phyloP scores from a whole-genome alignment of 2,113 vertebrate genomes.

The Oncorhynchus mykiss region DNA sequence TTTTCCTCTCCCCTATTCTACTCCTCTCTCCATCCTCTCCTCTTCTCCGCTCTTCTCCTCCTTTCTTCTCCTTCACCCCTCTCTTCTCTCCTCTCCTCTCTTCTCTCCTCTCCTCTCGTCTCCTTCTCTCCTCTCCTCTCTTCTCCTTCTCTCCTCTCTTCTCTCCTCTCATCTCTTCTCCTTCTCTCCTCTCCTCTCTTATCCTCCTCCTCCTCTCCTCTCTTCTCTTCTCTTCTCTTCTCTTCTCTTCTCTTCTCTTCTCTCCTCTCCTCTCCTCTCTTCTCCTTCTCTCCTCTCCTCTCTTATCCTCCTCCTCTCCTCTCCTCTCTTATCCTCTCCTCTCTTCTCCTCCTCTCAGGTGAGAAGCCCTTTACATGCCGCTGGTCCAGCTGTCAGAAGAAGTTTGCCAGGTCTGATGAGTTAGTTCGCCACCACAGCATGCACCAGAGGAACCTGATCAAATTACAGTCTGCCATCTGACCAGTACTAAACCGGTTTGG shows the following conservation, averaged over 20 bases:
- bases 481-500: constrained; percentile 19
- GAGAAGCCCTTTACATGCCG: constrained; percentile 98
- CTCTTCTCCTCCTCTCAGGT: constrained; percentile 74
- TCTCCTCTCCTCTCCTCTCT: too few species aligned
- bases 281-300: background rate
- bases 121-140: background rate
- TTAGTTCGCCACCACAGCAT: constrained; percentile 98
- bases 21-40: background rate
- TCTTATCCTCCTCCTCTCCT: background rate
- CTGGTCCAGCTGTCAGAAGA: constrained; percentile 99
- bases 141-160: constrained; percentile 1
- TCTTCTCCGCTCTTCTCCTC: too few species aligned
- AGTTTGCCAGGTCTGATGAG: constrained; percentile 98
- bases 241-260: too few species aligned
- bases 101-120: too few species aligned
- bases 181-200: too few species aligned
- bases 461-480: constrained; percentile 91
- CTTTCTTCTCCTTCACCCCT: background rate
- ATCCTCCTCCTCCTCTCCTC: too few species aligned
- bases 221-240: too few species aligned
- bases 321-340: background rate
- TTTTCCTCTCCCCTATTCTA: background rate
- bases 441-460: constrained; percentile 98
- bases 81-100: constrained; percentile 12
- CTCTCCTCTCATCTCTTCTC: background rate